Evolutionary conservation across 2,888 invertebrate genomes (phyloP).

Genomic region (Melinopterus prodromus): DNA sequence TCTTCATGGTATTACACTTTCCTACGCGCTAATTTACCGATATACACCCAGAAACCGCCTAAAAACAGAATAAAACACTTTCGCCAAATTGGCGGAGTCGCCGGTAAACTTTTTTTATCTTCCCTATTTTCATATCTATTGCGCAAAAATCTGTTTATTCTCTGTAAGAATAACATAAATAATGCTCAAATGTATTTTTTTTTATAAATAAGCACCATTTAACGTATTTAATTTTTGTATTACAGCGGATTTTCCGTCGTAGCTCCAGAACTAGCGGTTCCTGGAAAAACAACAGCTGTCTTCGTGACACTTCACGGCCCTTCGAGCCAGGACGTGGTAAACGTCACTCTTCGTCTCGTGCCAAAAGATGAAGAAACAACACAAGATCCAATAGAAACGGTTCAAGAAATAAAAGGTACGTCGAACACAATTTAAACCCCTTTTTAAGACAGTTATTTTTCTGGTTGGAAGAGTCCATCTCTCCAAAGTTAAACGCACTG

Average conservation of each 20-base stretch:
- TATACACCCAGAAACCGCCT: too few relatives aligned
- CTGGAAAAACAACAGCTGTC: slow-evolving; percentile 71
- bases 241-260: slow-evolving; percentile 71
- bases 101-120: too few relatives aligned
- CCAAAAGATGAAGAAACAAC: slow-evolving; percentile 44
- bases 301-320: slow-evolving; percentile 69
- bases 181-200: too few relatives aligned
- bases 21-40: too few relatives aligned
- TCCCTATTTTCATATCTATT: too few relatives aligned
- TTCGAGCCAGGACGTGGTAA: slow-evolving; percentile 62
- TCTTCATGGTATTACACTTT: too few relatives aligned
- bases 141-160: too few relatives aligned
- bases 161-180: too few relatives aligned
- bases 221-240: not conserved
- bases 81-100: too few relatives aligned
- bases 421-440: not conserved
- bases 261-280: slow-evolving; percentile 71
- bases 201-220: too few relatives aligned
- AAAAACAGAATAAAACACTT: too few relatives aligned
- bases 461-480: not conserved
- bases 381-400: slow-evolving; percentile 53
- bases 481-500: not conserved
- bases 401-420: slow-evolving; percentile 57
- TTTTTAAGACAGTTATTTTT: slow-evolving; percentile 15
- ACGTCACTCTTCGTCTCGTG: slow-evolving; percentile 67